Conservation (phyloP, 2,113 vertebrate genomes). For the Gallinago paraguaiae region DNA sequence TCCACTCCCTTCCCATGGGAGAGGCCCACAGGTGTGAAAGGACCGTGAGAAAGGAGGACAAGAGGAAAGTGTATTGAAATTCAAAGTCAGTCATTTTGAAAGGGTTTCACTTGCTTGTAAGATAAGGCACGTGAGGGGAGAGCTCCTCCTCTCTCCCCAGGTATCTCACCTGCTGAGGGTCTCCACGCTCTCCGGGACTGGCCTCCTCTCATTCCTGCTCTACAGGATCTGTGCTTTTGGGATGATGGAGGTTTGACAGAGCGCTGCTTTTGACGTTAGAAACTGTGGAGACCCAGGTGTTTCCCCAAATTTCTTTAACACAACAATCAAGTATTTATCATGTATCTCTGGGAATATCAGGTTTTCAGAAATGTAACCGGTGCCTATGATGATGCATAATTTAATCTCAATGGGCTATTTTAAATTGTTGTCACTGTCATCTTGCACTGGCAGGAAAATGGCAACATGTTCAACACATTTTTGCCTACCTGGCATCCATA, state of each 20-base stretch:
- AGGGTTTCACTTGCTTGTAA: background rate
- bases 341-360: background rate
- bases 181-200: background rate
- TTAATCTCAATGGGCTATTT: background rate
- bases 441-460: background rate
- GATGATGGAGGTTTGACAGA: background rate
- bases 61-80: background rate
- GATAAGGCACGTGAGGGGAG: background rate
- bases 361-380: background rate
- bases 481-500: background rate
- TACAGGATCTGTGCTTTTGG: background rate
- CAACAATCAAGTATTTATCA: background rate
- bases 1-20: background rate
- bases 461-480: background rate
- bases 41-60: background rate
- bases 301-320: background rate
- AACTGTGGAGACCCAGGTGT: background rate
- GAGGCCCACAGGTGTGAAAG: background rate
- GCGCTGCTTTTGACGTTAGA: background rate
- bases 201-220: background rate
- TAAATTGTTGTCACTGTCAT: background rate
- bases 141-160: background rate
- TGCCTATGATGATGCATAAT: background rate
- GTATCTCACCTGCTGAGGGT: background rate
- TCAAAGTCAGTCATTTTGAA: background rate